These are phyloP conservation scores for Alloplasta piceator DNA, from an alignment of 2,888 invertebrate genomes.

Conservation along the genomic window DNA sequence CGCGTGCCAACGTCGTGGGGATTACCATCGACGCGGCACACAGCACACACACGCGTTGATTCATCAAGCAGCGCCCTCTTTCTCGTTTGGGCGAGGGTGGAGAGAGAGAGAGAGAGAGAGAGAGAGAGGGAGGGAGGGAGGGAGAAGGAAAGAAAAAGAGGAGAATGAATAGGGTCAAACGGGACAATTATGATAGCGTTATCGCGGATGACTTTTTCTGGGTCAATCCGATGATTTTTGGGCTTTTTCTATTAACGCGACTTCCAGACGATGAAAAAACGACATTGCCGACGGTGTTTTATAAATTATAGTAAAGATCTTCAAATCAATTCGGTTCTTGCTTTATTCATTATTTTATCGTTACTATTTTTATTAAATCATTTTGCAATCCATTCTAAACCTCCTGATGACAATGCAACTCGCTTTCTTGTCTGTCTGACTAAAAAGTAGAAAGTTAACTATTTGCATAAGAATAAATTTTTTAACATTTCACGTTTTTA, in stretches of 20 bases:
- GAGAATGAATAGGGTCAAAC: slow-evolving; percentile 5
- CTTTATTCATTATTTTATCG: no score
- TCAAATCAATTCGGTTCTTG: no score
- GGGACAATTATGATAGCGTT: slow-evolving; percentile 21
- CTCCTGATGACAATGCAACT: no score
- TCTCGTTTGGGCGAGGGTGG: slow-evolving; percentile 40
- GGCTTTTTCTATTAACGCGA: background rate
- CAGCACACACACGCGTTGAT: slow-evolving; percentile 72
- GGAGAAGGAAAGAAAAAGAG: slow-evolving; percentile 10
- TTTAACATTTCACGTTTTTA: no score
- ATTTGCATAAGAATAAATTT: no score
- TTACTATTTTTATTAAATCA: no score
- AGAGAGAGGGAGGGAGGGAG: slow-evolving; percentile 11
- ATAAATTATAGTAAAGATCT: no score
- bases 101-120: background rate
- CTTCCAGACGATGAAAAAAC: no score
- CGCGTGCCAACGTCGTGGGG: slow-evolving; percentile 66
- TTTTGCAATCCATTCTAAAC: no score
- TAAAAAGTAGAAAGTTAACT: no score
- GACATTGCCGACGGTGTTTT: no score
- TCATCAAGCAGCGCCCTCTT: slow-evolving; percentile 68
- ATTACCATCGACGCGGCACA: slow-evolving; percentile 66
- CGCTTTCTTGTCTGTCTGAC: no score
- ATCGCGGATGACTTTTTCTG: slow-evolving; percentile 13
- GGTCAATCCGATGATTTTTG: slow-evolving; percentile 19